phyloP scores from a whole-genome alignment of 1,140 invertebrate species.

The Drosophila novamexicana region DNA sequence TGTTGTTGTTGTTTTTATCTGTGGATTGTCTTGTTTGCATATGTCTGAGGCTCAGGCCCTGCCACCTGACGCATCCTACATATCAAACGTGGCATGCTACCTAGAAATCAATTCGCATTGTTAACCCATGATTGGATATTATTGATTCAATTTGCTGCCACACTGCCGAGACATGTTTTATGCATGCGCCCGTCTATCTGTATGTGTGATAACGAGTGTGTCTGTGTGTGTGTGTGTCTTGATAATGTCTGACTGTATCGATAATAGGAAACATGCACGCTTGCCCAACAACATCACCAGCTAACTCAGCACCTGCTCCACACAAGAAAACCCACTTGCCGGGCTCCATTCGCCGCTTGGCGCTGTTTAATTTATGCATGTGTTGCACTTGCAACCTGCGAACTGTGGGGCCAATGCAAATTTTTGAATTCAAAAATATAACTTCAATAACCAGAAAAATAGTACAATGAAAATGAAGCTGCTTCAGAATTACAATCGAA shows the following conservation, averaged over 20 bases:
- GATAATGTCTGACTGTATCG: conserved; percentile 71
- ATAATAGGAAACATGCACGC: conserved; percentile 73
- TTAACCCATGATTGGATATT: conserved; percentile 84
- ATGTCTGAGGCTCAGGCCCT: conserved; percentile 36
- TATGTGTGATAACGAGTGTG: too few relatives aligned
- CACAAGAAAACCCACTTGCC: conserved; percentile 10
- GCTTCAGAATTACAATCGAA: too few relatives aligned
- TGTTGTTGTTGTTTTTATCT: neutral
- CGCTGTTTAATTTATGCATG: conserved; percentile 72
- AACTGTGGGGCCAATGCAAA: conserved; percentile 32
- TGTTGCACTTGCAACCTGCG: conserved; percentile 39
- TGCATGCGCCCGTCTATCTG: conserved; percentile 52
- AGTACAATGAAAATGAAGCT: neutral
- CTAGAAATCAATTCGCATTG: conserved; percentile 83
- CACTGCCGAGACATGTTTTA: conserved; percentile 76
- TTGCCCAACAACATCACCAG: conserved; percentile 48
- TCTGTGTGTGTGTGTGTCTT: conserved; percentile 18
- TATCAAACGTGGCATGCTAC: conserved; percentile 57
- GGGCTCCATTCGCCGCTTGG: conserved; percentile 28
- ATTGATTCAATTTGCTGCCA: conserved; percentile 83
- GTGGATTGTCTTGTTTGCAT: conserved; percentile 56
- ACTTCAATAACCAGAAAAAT: too few relatives aligned
- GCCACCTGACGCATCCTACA: conserved; percentile 4
- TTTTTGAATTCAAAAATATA: neutral
- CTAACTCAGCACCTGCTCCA: conserved; percentile 5